A percentile compares a stretch with the other conserved stretches of the same genome.
Conservation (phyloP, 1,140 invertebrate species). For the Hyposmocoma kahamanoa region DNA sequence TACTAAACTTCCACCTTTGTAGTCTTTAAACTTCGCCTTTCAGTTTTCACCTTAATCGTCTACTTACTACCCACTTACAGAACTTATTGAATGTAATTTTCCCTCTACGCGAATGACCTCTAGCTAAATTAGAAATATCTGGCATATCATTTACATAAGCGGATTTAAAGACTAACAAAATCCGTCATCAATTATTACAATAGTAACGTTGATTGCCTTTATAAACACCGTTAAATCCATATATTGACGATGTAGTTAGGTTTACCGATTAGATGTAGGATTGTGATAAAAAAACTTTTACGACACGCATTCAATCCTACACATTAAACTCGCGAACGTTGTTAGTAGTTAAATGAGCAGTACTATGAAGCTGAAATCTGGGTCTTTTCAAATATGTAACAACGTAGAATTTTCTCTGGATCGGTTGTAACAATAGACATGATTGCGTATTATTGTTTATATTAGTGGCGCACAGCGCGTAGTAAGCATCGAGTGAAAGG, state of each 20-base stretch:
- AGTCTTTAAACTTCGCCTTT: constrained; percentile 26
- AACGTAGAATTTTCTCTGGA: too few species aligned
- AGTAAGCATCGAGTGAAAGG: constrained; percentile 50
- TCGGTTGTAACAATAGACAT: constrained; percentile 26
- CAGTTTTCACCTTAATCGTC: constrained; percentile 20
- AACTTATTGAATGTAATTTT: too few species aligned
- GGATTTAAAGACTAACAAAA: constrained; percentile 2
- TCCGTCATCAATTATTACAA: constrained; percentile 5
- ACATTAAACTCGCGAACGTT: too few species aligned
- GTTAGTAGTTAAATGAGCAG: too few species aligned
- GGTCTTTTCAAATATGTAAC: too few species aligned
- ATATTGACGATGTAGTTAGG: too few species aligned
- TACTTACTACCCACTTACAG: constrained; percentile 21
- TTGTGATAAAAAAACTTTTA: too few species aligned
- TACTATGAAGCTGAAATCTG: too few species aligned
- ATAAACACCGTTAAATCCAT: background rate
- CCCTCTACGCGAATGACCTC: too few species aligned
- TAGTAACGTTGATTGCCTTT: constrained; percentile 6
- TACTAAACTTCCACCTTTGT: constrained; percentile 26
- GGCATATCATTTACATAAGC: constrained; percentile 3
- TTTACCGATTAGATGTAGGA: too few species aligned
- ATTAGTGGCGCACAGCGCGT: constrained; percentile 30
- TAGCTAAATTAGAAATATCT: too few species aligned
- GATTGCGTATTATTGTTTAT: constrained; percentile 46
- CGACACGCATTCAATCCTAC: too few species aligned